Conservation (phyloP, 2,888 invertebrate species). For the Drosophila meridionalis region DNA sequence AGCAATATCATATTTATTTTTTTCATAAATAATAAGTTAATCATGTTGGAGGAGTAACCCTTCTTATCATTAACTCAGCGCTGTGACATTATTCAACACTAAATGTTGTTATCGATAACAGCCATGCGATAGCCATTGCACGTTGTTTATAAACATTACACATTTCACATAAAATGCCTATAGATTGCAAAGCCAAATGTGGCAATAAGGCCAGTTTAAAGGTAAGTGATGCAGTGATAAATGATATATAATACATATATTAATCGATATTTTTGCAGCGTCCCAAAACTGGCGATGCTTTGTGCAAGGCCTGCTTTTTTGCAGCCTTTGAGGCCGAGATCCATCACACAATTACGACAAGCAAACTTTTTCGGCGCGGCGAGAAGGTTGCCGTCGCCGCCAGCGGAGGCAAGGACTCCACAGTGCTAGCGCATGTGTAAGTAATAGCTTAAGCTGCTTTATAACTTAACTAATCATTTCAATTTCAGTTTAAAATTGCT, state of each 20-base stretch:
- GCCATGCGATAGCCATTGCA: constrained; percentile 11
- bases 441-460: constrained; percentile 16
- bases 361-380: constrained; percentile 92
- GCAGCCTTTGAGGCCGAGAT: constrained; percentile 97
- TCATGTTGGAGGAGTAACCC: neutral
- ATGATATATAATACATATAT: constrained; percentile 1
- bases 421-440: constrained; percentile 95
- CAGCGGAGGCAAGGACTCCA: constrained; percentile 98
- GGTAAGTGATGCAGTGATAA: constrained; percentile 85
- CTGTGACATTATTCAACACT: constrained; percentile 29
- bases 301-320: constrained; percentile 98
- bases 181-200: constrained; percentile 89
- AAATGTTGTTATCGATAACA: constrained; percentile 31
- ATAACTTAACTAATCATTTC: neutral
- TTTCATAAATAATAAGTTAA: neutral
- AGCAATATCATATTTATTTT: neutral
- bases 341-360: constrained; percentile 94
- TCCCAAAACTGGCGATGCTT: constrained; percentile 95
- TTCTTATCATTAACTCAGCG: neutral
- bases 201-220: constrained; percentile 91
- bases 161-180: constrained; percentile 86
- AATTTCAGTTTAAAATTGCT: constrained; percentile 89
- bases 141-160: constrained; percentile 42
- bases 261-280: constrained; percentile 82
- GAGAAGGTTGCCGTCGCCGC: constrained; percentile 97